Evolutionary conservation across 2,797 vertebrate genomes (phyloP).

Genomic region (Apodemus agrarius): DNA sequence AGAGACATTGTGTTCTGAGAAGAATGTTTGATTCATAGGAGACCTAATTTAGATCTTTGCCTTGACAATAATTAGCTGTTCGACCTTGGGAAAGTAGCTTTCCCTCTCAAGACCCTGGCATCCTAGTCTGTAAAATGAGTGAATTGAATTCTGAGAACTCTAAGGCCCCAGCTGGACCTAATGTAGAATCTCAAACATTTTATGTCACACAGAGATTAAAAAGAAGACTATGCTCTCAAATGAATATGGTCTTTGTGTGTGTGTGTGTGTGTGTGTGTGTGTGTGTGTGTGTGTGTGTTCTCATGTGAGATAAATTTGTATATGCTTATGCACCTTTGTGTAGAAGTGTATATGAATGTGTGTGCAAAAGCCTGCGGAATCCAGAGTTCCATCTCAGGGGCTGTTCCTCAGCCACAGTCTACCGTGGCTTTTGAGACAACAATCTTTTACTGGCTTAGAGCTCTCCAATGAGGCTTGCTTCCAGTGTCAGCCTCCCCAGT

Average conservation of each 20-base stretch:
- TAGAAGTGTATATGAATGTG: not conserved
- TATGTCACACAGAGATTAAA: not conserved
- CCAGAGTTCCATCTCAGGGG: not conserved
- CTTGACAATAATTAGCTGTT: conserved; percentile 62
- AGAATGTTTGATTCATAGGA: conserved; percentile 45
- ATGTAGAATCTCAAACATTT: conserved; percentile 17
- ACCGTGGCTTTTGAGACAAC: not conserved
- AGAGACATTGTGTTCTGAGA: conserved; percentile 15
- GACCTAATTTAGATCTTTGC: conserved; percentile 65
- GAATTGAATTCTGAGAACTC: conserved; percentile 40
- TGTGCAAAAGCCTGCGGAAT: not conserved
- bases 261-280: not conserved
- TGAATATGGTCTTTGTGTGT: not conserved
- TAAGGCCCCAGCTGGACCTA: not conserved
- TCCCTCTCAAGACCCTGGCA: not conserved
- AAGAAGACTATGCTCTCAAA: not conserved
- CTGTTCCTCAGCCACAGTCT: not conserved
- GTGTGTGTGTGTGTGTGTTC: not conserved
- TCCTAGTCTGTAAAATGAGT: conserved; percentile 39
- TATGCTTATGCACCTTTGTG: not conserved
- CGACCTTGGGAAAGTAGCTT: conserved; percentile 63
- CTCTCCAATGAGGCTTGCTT: not conserved
- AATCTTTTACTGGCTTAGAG: not conserved
- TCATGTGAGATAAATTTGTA: not conserved
- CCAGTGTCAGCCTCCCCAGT: no score